Evolutionary conservation across 2,888 invertebrate genomes (phyloP).

Genomic region (Nemotelus pantherinus): DNA sequence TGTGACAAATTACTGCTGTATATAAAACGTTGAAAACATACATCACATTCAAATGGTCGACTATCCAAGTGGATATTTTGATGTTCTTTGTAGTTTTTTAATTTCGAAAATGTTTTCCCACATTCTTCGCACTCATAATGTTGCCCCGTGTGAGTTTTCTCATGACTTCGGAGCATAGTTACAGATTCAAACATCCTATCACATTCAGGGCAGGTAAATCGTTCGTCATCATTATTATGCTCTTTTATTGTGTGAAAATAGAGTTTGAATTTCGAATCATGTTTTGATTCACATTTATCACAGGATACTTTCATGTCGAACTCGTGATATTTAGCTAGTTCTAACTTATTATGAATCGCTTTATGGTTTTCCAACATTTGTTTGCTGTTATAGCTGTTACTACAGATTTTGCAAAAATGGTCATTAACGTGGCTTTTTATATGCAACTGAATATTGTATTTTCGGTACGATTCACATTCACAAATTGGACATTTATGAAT

Average conservation of each 20-base stretch:
- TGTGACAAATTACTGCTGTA: constrained; percentile 52
- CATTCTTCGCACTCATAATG: constrained; percentile 53
- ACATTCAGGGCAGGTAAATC: constrained; percentile 51
- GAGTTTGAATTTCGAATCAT: constrained; percentile 52
- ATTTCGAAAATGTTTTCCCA: constrained; percentile 54
- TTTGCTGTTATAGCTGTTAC: constrained; percentile 53
- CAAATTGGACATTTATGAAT: constrained; percentile 52
- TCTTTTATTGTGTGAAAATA: constrained; percentile 47
- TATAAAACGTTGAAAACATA: constrained; percentile 52
- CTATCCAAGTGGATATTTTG: constrained; percentile 53
- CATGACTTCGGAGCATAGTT: constrained; percentile 51
- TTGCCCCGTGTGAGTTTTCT: constrained; percentile 48
- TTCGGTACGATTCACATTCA: constrained; percentile 52
- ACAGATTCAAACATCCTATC: constrained; percentile 51
- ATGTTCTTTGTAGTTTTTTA: constrained; percentile 54
- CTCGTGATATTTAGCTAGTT: constrained; percentile 43
- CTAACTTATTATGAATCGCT: constrained; percentile 48
- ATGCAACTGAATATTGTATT: constrained; percentile 53
- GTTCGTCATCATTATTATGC: constrained; percentile 47
- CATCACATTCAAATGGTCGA: constrained; percentile 53
- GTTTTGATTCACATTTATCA: constrained; percentile 49
- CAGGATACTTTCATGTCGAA: constrained; percentile 48
- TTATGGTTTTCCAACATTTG: constrained; percentile 52
- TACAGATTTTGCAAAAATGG: constrained; percentile 53
- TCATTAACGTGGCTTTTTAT: constrained; percentile 52